These are phyloP conservation scores for Ophion obscuratus DNA, from an alignment of 2,888 invertebrate genomes.

Conservation along the genomic window DNA sequence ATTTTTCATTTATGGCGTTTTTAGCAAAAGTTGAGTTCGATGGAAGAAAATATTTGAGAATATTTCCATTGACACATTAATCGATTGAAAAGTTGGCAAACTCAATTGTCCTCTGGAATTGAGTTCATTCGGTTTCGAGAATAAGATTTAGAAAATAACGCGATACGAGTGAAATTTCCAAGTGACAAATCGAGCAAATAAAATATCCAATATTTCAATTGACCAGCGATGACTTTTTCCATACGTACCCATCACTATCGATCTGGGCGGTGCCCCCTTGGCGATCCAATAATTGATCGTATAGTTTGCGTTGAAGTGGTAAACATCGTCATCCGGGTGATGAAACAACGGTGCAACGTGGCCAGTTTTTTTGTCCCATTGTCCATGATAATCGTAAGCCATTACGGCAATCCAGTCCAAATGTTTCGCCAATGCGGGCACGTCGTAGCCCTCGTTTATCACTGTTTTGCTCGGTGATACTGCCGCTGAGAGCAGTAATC, in stretches of 20 bases:
- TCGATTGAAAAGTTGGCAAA: no score
- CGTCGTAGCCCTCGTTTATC: conserved; percentile 93
- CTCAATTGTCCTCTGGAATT: no score
- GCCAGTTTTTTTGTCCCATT: conserved; percentile 96
- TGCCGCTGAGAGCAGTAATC: conserved; percentile 91
- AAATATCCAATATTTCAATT: background rate
- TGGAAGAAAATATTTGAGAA: no score
- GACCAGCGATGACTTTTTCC: no score
- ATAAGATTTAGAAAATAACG: no score
- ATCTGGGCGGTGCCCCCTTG: conserved; percentile 92
- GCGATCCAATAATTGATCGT: conserved; percentile 95
- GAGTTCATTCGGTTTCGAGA: no score
- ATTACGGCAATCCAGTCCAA: conserved; percentile 96
- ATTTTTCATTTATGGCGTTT: no score
- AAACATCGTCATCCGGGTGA: conserved; percentile 92
- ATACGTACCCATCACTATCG: conserved; percentile 90
- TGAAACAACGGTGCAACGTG: conserved; percentile 94
- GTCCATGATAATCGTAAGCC: conserved; percentile 96
- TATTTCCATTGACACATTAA: no score
- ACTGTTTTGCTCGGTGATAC: conserved; percentile 95
- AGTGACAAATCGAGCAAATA: no score
- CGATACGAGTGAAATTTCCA: no score
- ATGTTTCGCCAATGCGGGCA: conserved; percentile 89
- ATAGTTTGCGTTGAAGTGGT: conserved; percentile 94
- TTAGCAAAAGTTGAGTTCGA: no score